Evolutionary conservation across 2,797 vertebrate species (phyloP).

Genomic region (Lepilemur septentrionalis): DNA sequence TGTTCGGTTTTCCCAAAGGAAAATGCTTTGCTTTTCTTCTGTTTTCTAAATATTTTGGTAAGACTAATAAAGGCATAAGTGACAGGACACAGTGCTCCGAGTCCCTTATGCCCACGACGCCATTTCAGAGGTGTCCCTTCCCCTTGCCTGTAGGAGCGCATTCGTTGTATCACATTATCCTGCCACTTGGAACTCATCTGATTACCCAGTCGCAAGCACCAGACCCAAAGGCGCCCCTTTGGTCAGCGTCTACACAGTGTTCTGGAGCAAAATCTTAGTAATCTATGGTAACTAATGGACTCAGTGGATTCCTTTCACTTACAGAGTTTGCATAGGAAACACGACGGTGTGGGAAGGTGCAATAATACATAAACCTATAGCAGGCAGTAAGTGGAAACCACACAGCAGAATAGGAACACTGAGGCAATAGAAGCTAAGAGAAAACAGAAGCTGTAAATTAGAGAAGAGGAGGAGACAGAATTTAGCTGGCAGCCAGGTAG

Average conservation of each 20-base stretch:
- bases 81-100: rapidly evolving
- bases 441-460: neutral
- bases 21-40: neutral
- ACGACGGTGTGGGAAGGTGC: neutral
- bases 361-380: neutral
- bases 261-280: neutral
- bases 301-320: neutral
- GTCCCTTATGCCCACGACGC: neutral
- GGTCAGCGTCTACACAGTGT: neutral
- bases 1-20: neutral
- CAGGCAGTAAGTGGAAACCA: neutral
- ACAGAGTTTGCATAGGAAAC: neutral
- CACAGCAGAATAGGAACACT: neutral
- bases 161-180: neutral
- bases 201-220: neutral
- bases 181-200: neutral
- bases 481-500: no score
- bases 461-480: neutral
- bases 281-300: neutral
- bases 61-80: neutral
- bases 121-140: neutral
- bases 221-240: neutral
- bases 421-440: neutral
- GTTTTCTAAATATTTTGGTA: neutral
- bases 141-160: neutral